Evolutionary conservation across 1,140 invertebrate genomes (phyloP).

Genomic region (Eurosta solidaginis): DNA sequence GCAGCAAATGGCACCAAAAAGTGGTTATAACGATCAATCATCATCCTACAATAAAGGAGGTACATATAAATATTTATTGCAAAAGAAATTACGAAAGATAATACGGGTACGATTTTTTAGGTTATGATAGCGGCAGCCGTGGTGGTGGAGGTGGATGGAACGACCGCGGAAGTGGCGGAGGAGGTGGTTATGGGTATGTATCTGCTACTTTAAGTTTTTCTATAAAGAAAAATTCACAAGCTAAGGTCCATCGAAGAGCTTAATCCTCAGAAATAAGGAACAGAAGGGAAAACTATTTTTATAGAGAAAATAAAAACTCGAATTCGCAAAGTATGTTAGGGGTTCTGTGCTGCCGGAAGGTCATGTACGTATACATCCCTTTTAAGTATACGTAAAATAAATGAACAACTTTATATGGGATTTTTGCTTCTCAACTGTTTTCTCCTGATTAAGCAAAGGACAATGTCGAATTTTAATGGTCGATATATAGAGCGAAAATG

Average conservation of each 20-base stretch:
- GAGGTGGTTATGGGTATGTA: conserved; percentile 63
- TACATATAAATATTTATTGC: conserved; percentile 38
- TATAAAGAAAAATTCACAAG: conserved; percentile 47
- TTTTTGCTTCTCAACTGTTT: conserved; percentile 24
- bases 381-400: neutral
- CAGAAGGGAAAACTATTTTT: no score
- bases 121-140: conserved; percentile 58
- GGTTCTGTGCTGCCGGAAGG: neutral
- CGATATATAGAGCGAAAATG: no score
- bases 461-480: no score
- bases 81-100: neutral
- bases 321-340: neutral
- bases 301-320: neutral
- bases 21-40: conserved; percentile 53
- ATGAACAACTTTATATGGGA: neutral
- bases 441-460: no score
- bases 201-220: conserved; percentile 62
- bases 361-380: conserved; percentile 3
- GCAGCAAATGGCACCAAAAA: conserved; percentile 53
- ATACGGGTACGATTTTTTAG: conserved; percentile 38
- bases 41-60: conserved; percentile 50
- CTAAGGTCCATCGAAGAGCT: conserved; percentile 5
- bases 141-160: conserved; percentile 55
- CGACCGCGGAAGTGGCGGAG: conserved; percentile 54
- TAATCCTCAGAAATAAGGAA: no score